Conservation (phyloP, 1,140 invertebrate species). For the Zaprionus davidi region DNA sequence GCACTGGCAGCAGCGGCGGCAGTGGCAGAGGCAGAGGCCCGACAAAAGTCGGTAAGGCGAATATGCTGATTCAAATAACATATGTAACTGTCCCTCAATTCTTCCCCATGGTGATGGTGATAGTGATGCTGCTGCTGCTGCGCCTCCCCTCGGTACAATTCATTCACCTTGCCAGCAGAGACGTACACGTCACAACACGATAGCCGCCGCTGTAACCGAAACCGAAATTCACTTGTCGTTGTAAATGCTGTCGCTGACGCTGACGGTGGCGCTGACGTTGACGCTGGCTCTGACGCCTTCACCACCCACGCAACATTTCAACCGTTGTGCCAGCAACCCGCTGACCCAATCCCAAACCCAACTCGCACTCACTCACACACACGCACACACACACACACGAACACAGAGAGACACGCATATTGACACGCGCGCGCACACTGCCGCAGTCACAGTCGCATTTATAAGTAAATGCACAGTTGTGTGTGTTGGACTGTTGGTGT, state of each 20-base stretch:
- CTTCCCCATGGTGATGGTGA: not conserved
- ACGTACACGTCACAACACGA: slow-evolving; percentile 65
- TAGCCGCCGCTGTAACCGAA: slow-evolving; percentile 45
- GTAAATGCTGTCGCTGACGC: slow-evolving; percentile 35
- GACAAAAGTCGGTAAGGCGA: not conserved
- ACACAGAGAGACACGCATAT: slow-evolving; percentile 8
- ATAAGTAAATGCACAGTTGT: slow-evolving; percentile 11
- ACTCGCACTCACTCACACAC: slow-evolving; percentile 37
- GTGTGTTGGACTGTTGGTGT: slow-evolving; percentile 15
- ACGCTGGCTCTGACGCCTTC: slow-evolving; percentile 42
- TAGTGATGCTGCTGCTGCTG: not conserved
- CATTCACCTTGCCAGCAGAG: slow-evolving; percentile 60
- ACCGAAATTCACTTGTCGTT: slow-evolving; percentile 54
- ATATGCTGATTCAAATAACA: not conserved
- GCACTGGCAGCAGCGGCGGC: not conserved
- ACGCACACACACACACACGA: slow-evolving; percentile 18
- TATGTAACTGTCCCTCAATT: not conserved
- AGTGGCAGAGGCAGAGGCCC: not conserved
- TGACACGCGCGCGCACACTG: slow-evolving; percentile 23
- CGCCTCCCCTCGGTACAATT: slow-evolving; percentile 40
- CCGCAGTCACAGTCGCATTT: slow-evolving; percentile 21
- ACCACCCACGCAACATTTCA: slow-evolving; percentile 68
- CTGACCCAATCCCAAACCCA: slow-evolving; percentile 70
- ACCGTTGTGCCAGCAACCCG: slow-evolving; percentile 73
- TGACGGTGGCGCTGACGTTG: slow-evolving; percentile 27